Base-by-base conservation (phyloP, 2,888 invertebrate species). In the Allolobophora icterica region DNA sequence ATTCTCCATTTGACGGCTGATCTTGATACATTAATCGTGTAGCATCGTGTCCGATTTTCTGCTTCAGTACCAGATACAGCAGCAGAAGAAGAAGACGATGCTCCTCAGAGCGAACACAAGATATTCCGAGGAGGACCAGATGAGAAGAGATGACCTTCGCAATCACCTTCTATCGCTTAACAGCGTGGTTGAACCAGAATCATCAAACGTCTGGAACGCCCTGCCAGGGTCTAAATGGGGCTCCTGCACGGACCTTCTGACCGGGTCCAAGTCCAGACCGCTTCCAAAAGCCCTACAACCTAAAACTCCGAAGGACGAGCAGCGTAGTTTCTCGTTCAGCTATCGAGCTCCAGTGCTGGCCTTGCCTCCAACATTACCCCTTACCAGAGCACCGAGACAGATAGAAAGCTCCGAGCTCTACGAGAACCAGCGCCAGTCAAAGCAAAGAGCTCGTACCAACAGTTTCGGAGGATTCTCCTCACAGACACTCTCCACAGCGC, bases 401-500 rank as follows among this genome's bases (percentile, higher is more conserved):
- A 11, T n/a, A 6, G n/a, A 71, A 13, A 71, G 17, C 71, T 71
- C 71, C 6, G 71, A n/a, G 17, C 52, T 52, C 6, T 52, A 52
- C 52, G 52, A 52, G 52, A 52, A 52, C 52, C 52, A 52, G 52
- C 52, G 52, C 52, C 52, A 52, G 6, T 17, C 52, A 21, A 52
- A 21, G 52, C 71, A 71, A 13, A 71, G 71, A 13, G 6, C 71
- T 8, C 71, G 71, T n/a, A 30, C 13, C 6, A 71, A 71, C 71
- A 71, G 71, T 11, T 71, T 71, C 71, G 71, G 71, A 0, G 71
- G 71, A 4, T 71, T 71, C n/a, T 71, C 71, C 17, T 71, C 71
- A n/a, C 71, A 71, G n/a, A n/a, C 71, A 30, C 71, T 71, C 71
- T 71, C 71, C 71, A n/a, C 71, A 71, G n/a, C 71, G n/a, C 71